phyloP scores from a whole-genome alignment of 2,888 invertebrate genomes.

The Clusia tigrina region DNA sequence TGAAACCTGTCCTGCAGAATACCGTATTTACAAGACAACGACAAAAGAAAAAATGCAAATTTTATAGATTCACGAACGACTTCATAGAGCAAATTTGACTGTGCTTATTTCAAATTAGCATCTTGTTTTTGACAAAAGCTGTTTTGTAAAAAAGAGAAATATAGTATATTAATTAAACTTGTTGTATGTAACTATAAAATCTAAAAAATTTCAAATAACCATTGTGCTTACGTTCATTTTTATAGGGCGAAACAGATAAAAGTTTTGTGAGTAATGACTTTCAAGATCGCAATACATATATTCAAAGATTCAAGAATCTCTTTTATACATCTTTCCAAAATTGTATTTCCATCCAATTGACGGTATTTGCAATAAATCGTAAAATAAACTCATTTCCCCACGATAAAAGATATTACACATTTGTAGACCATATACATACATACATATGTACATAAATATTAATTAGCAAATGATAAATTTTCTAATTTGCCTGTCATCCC shows the following conservation, averaged over 20 bases:
- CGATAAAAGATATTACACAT: slow-evolving; percentile 1
- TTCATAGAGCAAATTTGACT: too few species aligned
- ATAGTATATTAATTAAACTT: not conserved
- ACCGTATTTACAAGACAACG: too few species aligned
- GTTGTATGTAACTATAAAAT: too few species aligned
- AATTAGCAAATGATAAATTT: too few species aligned
- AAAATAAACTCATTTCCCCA: not conserved
- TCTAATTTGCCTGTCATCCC: too few species aligned
- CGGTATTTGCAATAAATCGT: not conserved
- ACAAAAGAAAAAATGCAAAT: too few species aligned
- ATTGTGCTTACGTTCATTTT: slow-evolving; percentile 64
- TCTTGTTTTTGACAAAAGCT: slow-evolving; percentile 38
- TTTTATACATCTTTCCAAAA: slow-evolving; percentile 39
- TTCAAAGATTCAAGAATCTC: slow-evolving; percentile 34
- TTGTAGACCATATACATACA: slow-evolving; percentile 39
- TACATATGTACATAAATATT: not conserved
- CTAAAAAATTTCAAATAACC: slow-evolving; percentile 38
- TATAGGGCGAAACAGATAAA: slow-evolving; percentile 65
- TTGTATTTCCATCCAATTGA: slow-evolving; percentile 34
- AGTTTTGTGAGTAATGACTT: slow-evolving; percentile 66
- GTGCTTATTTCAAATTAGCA: too few species aligned
- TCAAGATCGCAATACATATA: slow-evolving; percentile 44
- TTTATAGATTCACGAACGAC: too few species aligned
- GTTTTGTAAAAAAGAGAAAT: slow-evolving; percentile 13
- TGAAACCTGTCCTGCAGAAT: too few species aligned